Base-by-base conservation (phyloP, 2,113 vertebrate species). In the Neolamprologus longior region DNA sequence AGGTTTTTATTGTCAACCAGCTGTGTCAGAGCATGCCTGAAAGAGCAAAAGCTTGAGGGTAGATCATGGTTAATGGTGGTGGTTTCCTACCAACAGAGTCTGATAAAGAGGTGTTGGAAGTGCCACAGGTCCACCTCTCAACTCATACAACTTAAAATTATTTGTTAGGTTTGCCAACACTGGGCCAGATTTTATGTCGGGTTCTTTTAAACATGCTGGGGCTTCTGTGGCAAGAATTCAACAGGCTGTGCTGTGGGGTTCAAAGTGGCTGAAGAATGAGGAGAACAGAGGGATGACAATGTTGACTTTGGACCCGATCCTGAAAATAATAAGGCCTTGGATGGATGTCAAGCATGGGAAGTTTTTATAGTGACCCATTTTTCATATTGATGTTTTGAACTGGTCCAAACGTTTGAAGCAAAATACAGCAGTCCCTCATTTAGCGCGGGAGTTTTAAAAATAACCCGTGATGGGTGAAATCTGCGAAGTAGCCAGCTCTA, bases 401-500 rank as follows among this genome's bases (percentile, higher is more conserved):
- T 40, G 33, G 63, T 21, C 33, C 0, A 12, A 21, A 21, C 1
- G 11, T 68, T 68, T 21, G 33, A 19, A 63, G 58, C 2, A 63
- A 63, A 63, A 63, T 19, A 63, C 58, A 33, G 58, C 1, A 5
- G 58, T 33, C 28, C 28, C 58, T 63, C 15, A 4, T 63, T 33
- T 63, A 63, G 9, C 3, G 9, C 0, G 9, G 58, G 9, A 63
- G 28, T 63, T 63, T 3, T 33, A 63, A 63, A 33, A 63, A 19
- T 63, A 33, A 63, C 58, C 28, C 1, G 2, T 4, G 28, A 61
- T 0, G 0, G 5, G 2, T 63, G 5, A 33, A 19, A 63, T 63
- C 28, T 11, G 58, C 0, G 0, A 63, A 33, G 9, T 63, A 61
- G 57, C 28, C 57, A 7, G 28, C 15, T 2, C 1, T 33, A 33